Evolutionary conservation across 2,113 vertebrate species (phyloP).

Genomic region (Tauraco erythrolophus): DNA sequence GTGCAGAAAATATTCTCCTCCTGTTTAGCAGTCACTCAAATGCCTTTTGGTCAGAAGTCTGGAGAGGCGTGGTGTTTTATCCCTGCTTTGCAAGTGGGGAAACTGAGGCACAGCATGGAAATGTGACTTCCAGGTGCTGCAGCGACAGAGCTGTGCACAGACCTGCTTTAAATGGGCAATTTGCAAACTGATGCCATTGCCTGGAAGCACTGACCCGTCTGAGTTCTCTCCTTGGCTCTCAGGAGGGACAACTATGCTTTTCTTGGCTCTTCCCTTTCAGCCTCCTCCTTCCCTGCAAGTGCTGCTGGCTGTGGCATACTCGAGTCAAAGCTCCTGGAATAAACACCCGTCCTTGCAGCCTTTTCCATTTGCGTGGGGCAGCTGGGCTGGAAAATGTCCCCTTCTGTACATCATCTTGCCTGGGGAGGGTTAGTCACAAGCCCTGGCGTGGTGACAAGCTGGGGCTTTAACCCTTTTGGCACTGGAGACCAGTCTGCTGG

Average conservation of each 20-base stretch:
- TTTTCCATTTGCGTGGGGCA: background rate
- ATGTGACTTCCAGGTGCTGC: background rate
- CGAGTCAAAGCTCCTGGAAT: background rate
- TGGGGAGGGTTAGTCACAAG: background rate
- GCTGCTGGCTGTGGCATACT: background rate
- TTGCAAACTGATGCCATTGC: background rate
- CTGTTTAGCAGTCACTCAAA: background rate
- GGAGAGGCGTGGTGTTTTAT: background rate
- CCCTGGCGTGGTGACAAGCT: background rate
- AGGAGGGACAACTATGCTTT: background rate
- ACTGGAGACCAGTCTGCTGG: background rate
- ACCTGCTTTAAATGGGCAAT: rapidly evolving
- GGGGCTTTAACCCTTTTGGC: background rate
- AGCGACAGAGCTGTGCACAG: background rate
- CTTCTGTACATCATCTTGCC: background rate
- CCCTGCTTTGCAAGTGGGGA: background rate
- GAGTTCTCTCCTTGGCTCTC: background rate
- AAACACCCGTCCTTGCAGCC: background rate
- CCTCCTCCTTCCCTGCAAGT: background rate
- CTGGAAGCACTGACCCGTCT: background rate
- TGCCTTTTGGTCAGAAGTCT: background rate
- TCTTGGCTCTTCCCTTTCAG: background rate
- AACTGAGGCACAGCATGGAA: background rate
- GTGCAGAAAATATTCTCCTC: background rate
- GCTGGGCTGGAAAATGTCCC: background rate